Evolutionary conservation across 1,140 invertebrate species (phyloP), one percentile per base, ranked within the genome.

Genomic region (Aricia agestis): DNA sequence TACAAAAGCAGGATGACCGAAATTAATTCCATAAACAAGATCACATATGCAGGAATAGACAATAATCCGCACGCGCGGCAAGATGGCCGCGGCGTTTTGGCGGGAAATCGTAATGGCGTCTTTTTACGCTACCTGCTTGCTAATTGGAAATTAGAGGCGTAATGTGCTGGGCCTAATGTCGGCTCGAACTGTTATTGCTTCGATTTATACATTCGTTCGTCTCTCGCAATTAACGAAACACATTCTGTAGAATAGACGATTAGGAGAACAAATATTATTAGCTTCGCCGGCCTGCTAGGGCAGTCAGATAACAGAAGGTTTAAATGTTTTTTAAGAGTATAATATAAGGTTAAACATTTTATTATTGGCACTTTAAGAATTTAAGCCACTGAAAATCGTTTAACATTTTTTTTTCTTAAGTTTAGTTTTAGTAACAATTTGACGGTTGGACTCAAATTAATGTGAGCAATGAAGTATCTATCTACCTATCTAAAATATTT

Each of bases 11-110:
- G 78, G 83, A 85, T 85, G 81, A 83, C 84, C 85, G 79, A 90
- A 86, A 90, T 88, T 90, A 90, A 90, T 88, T 86, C 86, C 82
- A 88, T 90, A 90, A 90, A 88, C 86, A 88, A 88, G 81, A 88
- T 88, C 84, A 86, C 87, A 88, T 87, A 89, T 87, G 85, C 86
- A 87, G 76, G 77, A 81, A 84, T 82, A 83, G 85, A 85, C 86
- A 86, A 90, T 90, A 90, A 90, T 90, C 88, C 80, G 85, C 87
- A 90, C 83, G 81, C 85, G 81, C 82, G 87, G 75, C 84, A 90
- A 88, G 87, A 87, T 88, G 85, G 85, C 83, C 78, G 84, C 81
- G 80, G 81, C 85, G 82, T 88, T 90, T 86, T 83, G 83, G 85
- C 83, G 83, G 80, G 79, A 87, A 83, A 82, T 77, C 75, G 77